phyloP scores from a whole-genome alignment of 2,888 invertebrate species.

The Pyrochroa serraticornis region DNA sequence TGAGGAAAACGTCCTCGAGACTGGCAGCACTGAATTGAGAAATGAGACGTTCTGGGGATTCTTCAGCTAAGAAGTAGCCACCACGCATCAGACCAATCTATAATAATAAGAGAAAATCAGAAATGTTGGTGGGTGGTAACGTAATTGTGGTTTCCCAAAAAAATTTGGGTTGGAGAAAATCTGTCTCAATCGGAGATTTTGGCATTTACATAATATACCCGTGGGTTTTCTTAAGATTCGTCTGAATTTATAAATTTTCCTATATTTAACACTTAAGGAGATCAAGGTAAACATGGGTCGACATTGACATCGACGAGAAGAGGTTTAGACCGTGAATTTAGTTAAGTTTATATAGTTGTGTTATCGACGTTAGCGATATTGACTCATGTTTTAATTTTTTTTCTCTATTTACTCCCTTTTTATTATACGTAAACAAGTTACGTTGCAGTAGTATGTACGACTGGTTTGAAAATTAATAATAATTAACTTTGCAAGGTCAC shows the following conservation, averaged over 20 bases:
- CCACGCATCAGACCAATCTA: constrained; percentile 86
- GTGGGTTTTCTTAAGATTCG: not conserved
- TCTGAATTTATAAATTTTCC: too few species aligned
- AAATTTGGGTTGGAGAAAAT: too few species aligned
- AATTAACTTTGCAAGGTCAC: too few species aligned
- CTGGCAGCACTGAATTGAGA: constrained; percentile 74
- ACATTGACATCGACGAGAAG: constrained; percentile 14
- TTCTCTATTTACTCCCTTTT: not conserved
- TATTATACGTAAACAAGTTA: too few species aligned
- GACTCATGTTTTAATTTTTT: too few species aligned
- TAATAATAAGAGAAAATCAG: not conserved
- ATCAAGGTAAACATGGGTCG: constrained; percentile 11
- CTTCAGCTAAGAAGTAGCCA: constrained; percentile 83
- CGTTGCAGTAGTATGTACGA: too few species aligned
- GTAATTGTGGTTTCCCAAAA: constrained; percentile 1
- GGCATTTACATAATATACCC: not conserved
- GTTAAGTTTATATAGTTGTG: too few species aligned
- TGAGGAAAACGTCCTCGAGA: constrained; percentile 81
- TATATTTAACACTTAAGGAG: not conserved
- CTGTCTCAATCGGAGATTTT: not conserved
- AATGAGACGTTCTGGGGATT: constrained; percentile 75
- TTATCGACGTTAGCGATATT: too few species aligned
- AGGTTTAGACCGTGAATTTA: not conserved
- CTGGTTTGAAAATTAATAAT: too few species aligned
- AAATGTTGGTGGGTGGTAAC: not conserved